Conservation (phyloP, 2,888 invertebrate species). For the Eupithecia pulchellata region DNA sequence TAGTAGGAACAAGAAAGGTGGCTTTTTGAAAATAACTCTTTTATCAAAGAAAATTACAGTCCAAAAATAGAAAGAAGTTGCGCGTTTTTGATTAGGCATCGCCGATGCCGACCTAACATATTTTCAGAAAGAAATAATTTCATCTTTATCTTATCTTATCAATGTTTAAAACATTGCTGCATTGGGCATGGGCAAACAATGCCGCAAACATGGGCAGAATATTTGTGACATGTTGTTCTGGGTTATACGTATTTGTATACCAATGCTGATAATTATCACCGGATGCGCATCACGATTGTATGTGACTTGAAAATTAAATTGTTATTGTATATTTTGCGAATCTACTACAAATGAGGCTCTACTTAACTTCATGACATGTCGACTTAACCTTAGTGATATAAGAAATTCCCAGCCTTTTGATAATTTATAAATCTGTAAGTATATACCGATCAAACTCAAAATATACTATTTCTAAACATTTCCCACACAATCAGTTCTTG, state of each 20-base stretch:
- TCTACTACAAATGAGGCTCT: neutral
- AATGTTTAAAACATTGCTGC: neutral
- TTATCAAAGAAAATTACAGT: too few relatives aligned
- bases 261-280: conserved; percentile 5
- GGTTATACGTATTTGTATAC: conserved; percentile 10
- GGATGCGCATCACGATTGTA: neutral
- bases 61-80: too few relatives aligned
- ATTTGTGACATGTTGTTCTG: neutral
- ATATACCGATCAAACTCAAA: neutral
- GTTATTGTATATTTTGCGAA: neutral
- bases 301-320: conserved; percentile 8
- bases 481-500: too few relatives aligned
- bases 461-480: neutral
- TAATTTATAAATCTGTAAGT: neutral
- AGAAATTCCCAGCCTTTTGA: neutral
- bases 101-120: too few relatives aligned
- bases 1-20: too few relatives aligned
- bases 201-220: neutral
- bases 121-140: too few relatives aligned
- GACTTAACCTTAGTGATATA: neutral
- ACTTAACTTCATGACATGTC: neutral
- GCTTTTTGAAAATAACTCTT: too few relatives aligned
- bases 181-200: too few relatives aligned
- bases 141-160: neutral
- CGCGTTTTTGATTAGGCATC: too few relatives aligned